These are phyloP conservation scores for Megathymus violae DNA, from an alignment of 1,140 invertebrate genomes.

Conservation along the genomic window DNA sequence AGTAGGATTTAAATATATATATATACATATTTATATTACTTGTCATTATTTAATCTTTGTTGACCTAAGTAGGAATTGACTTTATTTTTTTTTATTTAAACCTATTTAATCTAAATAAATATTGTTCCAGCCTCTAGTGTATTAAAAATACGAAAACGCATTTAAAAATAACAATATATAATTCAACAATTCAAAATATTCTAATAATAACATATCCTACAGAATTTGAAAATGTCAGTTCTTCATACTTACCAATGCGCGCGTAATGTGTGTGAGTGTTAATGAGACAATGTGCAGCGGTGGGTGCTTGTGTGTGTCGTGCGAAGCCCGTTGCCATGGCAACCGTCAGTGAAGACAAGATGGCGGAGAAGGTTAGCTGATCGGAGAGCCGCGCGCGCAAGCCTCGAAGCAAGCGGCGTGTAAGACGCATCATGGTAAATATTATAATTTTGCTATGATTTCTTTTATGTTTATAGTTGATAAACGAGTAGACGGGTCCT, in stretches of 20 bases:
- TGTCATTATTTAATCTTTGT: too few relatives aligned
- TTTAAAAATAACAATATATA: too few relatives aligned
- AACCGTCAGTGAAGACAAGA: constrained; percentile 55
- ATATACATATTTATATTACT: too few relatives aligned
- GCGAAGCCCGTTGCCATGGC: constrained; percentile 20
- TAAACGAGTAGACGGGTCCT: too few relatives aligned
- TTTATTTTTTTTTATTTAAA: too few relatives aligned
- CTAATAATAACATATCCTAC: constrained; percentile 5
- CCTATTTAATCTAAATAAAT: too few relatives aligned
- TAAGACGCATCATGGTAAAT: constrained; percentile 73
- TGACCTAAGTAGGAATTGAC: too few relatives aligned
- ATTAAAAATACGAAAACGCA: too few relatives aligned
- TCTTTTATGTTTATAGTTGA: too few relatives aligned
- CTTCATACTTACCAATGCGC: constrained; percentile 10
- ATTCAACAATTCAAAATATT: too few relatives aligned
- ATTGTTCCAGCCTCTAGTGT: too few relatives aligned
- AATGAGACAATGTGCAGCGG: constrained; percentile 40
- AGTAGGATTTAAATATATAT: too few relatives aligned
- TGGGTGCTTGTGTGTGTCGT: constrained; percentile 26
- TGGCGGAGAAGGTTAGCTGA: constrained; percentile 78
- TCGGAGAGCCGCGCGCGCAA: constrained; percentile 64
- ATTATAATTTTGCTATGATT: constrained; percentile 13
- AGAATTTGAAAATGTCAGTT: constrained; percentile 2
- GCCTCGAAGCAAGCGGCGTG: constrained; percentile 61
- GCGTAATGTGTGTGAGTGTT: constrained; percentile 13